Percentiles rank a stretch among this genome's conserved stretches.
These are phyloP conservation scores for Drosophila greeni DNA, from an alignment of 2,888 invertebrate genomes.

Conservation along the genomic window DNA sequence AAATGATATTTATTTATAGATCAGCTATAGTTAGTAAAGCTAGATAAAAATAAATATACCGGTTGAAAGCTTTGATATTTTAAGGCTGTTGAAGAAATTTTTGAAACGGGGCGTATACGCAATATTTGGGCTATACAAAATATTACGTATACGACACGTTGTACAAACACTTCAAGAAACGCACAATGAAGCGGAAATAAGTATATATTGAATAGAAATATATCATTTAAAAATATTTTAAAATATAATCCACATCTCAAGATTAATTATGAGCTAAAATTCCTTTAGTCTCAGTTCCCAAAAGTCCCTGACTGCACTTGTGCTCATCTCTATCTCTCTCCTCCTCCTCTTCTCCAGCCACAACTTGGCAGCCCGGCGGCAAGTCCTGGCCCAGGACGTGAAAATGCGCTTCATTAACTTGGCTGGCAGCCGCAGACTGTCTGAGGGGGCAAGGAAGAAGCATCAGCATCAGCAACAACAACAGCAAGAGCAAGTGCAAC, in stretches of 20 bases:
- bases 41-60: neutral
- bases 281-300: no score
- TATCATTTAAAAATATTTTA: no score
- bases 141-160: neutral
- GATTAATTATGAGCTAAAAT: neutral
- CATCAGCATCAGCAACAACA: conserved; percentile 4
- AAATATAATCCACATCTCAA: no score
- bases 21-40: neutral
- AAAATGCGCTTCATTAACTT: conserved; percentile 57
- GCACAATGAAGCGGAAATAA: no score
- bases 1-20: no score
- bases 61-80: neutral
- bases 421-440: conserved; percentile 45
- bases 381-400: conserved; percentile 28
- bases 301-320: conserved; percentile 8
- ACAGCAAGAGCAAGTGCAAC: conserved; percentile 1
- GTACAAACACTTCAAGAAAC: rapidly evolving
- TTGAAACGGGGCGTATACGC: neutral
- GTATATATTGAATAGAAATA: neutral
- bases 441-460: conserved; percentile 14
- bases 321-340: conserved; percentile 9
- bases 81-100: no score
- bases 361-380: conserved; percentile 29
- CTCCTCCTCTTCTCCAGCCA: conserved; percentile 2
- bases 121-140: neutral